A percentile compares a stretch with the other conserved stretches of the same genome.
Conservation (phyloP, 1,140 invertebrate genomes). For the Cyclina sinensis region DNA sequence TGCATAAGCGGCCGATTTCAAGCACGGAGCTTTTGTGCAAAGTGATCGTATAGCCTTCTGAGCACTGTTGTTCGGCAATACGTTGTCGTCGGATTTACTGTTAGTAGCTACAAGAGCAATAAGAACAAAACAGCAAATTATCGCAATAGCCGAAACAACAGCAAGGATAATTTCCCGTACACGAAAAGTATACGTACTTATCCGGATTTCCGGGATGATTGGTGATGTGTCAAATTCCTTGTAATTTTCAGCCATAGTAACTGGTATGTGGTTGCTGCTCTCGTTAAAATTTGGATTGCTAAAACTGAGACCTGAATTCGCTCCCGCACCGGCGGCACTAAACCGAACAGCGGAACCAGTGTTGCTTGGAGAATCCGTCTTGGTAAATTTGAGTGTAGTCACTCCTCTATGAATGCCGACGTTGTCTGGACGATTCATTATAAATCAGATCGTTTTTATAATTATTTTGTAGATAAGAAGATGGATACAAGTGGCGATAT, state of each 20-base stretch:
- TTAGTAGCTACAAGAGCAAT: slow-evolving; percentile 73
- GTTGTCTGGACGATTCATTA: slow-evolving; percentile 33
- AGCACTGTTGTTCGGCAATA: not conserved
- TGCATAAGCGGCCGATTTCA: slow-evolving; percentile 76
- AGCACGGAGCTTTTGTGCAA: slow-evolving; percentile 75
- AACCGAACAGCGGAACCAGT: slow-evolving; percentile 47
- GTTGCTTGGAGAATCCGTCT: slow-evolving; percentile 35
- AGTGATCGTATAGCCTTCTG: slow-evolving; percentile 53
- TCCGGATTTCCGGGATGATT: slow-evolving; percentile 72
- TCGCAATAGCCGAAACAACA: slow-evolving; percentile 57
- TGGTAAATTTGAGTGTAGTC: slow-evolving; percentile 36
- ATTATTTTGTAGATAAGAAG: slow-evolving; percentile 17
- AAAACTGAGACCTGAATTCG: slow-evolving; percentile 38
- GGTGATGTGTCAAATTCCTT: slow-evolving; percentile 75
- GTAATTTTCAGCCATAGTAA: slow-evolving; percentile 72
- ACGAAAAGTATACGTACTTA: slow-evolving; percentile 71
- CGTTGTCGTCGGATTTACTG: not conserved
- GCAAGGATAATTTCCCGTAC: slow-evolving; percentile 74
- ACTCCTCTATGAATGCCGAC: slow-evolving; percentile 29
- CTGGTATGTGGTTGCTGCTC: not conserved
- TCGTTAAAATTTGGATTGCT: slow-evolving; percentile 51
- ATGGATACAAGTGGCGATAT: not conserved
- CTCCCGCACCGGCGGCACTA: slow-evolving; percentile 4
- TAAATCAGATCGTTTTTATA: slow-evolving; percentile 18
- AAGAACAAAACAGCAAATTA: slow-evolving; percentile 73